Evolutionary conservation across 2,888 invertebrate species (phyloP), one percentile per base, ranked within the genome.

Genomic region (Shargacucullia verbasci): DNA sequence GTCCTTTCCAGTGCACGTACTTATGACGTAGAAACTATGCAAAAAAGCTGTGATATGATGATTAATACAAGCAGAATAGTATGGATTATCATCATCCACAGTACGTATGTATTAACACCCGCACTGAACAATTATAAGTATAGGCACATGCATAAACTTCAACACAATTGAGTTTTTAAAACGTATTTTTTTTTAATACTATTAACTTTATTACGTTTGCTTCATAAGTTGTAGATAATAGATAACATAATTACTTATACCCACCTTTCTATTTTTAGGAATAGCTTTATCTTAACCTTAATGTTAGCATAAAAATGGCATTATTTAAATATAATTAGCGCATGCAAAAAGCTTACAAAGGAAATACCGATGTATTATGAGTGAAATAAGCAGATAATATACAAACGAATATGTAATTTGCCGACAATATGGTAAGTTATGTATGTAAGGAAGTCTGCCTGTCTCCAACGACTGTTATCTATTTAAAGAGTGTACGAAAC

Each of bases 371-470:
- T 72, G 46, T 63, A 34, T 31, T 47, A 54, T 62, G 67, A 48
- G 47, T 68, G 55, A 59, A 55, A 45, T 58, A 59, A 63, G 58
- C 59, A 52, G 55, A 56, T 54, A 65, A 63, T 31, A 62, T 47
- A 59, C 53, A 37, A 54, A 57, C 58, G 54, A 56, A 50, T 54
- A 53, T 55, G 45, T 59, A 58, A 75, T 59, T 56, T 59, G 71
- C 70, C 76, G 76, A 76, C 76, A 76, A 76, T 76, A 76, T 84
- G 83, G 83, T 80, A 81, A 83, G 83, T 78, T 74, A 80, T 68
- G 70, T 59, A 56, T 68, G 71, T 59, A 56, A 62, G 64, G 64
- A 65, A 59, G 46, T 50, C 40, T 48, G 43, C 45, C 52, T 55
- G 60, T 61, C 46, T 64, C 45, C 44, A 46, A 45, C 56, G 27